Percentiles rank a stretch among this genome's conserved stretches.
Evolutionary conservation across 2,888 invertebrate genomes (phyloP).

Genomic region (Lepidochrysops patricia): DNA sequence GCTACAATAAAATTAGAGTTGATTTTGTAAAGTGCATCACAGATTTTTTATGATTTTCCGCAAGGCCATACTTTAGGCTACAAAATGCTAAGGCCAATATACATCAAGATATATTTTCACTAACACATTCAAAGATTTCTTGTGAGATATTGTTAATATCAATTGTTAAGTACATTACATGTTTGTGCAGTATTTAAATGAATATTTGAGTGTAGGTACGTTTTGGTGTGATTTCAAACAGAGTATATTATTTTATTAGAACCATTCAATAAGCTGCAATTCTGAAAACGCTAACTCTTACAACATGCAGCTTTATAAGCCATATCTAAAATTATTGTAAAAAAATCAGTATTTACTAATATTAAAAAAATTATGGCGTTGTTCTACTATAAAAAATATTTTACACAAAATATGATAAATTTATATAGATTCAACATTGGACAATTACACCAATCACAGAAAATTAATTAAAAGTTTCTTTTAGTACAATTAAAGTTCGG

Average conservation of each 20-base stretch:
- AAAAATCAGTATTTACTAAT: constrained; percentile 6
- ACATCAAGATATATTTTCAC: constrained; percentile 26
- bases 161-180: constrained; percentile 54
- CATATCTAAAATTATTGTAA: constrained; percentile 1
- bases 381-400: constrained; percentile 32
- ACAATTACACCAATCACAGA: constrained; percentile 35
- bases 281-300: not conserved
- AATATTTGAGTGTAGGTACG: constrained; percentile 1
- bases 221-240: constrained; percentile 18
- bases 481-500: constrained; percentile 36
- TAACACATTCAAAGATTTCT: constrained; percentile 22
- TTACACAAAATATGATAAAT: constrained; percentile 43
- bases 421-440: constrained; percentile 43
- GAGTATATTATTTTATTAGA: constrained; percentile 1
- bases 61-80: constrained; percentile 53
- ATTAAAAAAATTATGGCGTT: constrained; percentile 22
- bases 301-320: not conserved
- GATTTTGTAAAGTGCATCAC: constrained; percentile 67
- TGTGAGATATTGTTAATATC: constrained; percentile 37
- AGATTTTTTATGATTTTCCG: constrained; percentile 57
- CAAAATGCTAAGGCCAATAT: constrained; percentile 42
- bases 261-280: not conserved
- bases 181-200: constrained; percentile 25
- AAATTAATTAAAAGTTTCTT: constrained; percentile 28
- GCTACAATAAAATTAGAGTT: constrained; percentile 32